Percentiles rank a stretch among this genome's conserved stretches.
Conservation (phyloP, 1,140 invertebrate genomes). For the Drosophila gunungcola region DNA sequence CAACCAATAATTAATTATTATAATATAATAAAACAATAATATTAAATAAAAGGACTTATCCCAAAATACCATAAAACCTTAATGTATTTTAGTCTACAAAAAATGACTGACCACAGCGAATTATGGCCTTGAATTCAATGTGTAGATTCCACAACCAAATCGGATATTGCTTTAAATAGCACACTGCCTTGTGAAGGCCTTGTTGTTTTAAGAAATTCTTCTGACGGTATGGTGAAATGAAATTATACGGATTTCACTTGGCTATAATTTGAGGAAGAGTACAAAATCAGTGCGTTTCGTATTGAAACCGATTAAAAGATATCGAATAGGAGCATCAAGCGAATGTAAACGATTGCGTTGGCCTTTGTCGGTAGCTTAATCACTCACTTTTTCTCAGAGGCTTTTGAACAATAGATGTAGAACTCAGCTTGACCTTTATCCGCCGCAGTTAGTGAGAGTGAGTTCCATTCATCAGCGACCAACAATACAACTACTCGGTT, state of each 20-base stretch:
- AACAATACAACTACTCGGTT: neutral
- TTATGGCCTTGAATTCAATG: too few species aligned
- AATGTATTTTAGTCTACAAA: too few species aligned
- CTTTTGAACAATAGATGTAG: neutral
- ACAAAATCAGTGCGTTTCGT: neutral
- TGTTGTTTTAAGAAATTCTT: too few species aligned
- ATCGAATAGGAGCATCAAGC: neutral
- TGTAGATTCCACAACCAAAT: too few species aligned
- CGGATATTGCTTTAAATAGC: too few species aligned
- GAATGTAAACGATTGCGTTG: conserved; percentile 1
- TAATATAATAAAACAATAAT: too few species aligned
- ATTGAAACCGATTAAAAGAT: neutral
- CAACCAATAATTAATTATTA: too few species aligned
- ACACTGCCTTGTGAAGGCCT: too few species aligned
- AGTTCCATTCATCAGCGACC: conserved; percentile 32
- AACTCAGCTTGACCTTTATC: conserved; percentile 22
- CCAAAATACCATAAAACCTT: too few species aligned
- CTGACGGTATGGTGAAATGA: too few species aligned
- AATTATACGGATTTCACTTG: neutral
- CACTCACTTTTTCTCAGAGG: neutral
- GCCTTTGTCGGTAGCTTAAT: neutral
- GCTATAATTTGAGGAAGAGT: neutral
- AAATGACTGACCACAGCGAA: too few species aligned
- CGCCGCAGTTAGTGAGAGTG: neutral
- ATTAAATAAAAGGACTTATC: too few species aligned